phyloP scores from a whole-genome alignment of 2,113 vertebrate genomes.

The Rhinoderma darwinii region DNA sequence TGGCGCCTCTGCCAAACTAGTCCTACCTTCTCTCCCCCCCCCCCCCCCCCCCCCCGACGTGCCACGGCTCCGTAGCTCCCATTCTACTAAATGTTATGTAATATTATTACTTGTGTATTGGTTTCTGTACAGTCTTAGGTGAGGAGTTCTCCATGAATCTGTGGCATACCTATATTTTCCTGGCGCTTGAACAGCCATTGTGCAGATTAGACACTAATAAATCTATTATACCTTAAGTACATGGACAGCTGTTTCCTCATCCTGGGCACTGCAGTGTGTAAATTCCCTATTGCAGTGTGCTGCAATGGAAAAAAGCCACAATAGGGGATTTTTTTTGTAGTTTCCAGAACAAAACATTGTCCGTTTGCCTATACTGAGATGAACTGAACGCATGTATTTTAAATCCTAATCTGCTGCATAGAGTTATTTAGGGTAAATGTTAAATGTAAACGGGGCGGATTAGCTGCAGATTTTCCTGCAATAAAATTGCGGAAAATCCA shows the following conservation, averaged over 20 bases:
- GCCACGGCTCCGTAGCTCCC: too few species aligned
- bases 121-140: too few species aligned
- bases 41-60: too few species aligned
- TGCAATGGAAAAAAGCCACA: neutral
- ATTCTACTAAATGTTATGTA: too few species aligned
- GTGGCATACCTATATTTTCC: too few species aligned
- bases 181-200: neutral
- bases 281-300: neutral
- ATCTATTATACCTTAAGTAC: neutral
- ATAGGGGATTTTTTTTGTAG: neutral
- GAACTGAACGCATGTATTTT: neutral
- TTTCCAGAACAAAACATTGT: neutral
- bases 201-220: conserved; percentile 3
- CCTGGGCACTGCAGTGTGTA: neutral
- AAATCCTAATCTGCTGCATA: neutral
- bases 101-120: too few species aligned
- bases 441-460: too few species aligned
- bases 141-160: neutral
- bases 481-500: too few species aligned
- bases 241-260: conserved; percentile 7
- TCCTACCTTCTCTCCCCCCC: too few species aligned
- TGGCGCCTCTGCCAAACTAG: too few species aligned
- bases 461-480: too few species aligned
- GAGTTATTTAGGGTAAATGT: neutral
- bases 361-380: neutral